These are phyloP conservation scores for Hydraecia micacea DNA, from an alignment of 2,888 invertebrate genomes.

Conservation along the genomic window DNA sequence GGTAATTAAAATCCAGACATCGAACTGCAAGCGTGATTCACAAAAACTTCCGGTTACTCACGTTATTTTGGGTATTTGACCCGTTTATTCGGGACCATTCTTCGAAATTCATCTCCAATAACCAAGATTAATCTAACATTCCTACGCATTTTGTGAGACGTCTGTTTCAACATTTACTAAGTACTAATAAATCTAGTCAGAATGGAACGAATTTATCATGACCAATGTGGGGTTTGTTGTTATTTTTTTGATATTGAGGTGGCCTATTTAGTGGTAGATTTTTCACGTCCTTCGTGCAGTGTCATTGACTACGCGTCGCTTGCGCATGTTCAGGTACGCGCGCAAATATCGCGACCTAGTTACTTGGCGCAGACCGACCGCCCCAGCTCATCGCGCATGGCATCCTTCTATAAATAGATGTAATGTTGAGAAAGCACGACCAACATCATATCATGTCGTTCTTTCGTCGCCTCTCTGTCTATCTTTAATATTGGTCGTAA, in stretches of 20 bases:
- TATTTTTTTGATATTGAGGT: constrained; percentile 65
- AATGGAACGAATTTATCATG: constrained; percentile 65
- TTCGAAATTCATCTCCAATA: constrained; percentile 72
- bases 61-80: constrained; percentile 80
- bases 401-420: constrained; percentile 83
- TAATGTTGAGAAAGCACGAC: constrained; percentile 82
- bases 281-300: constrained; percentile 72
- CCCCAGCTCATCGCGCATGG: constrained; percentile 77
- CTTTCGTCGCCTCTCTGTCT: constrained; percentile 52
- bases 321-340: constrained; percentile 74
- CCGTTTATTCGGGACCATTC: constrained; percentile 77
- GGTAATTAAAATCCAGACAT: constrained; percentile 68
- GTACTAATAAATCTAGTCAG: constrained; percentile 68
- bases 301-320: constrained; percentile 74
- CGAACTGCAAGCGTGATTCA: constrained; percentile 79
- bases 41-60: constrained; percentile 77
- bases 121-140: constrained; percentile 71
- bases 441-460: constrained; percentile 61
- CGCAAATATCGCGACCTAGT: constrained; percentile 86
- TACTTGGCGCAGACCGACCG: constrained; percentile 74
- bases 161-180: constrained; percentile 63
- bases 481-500: constrained; percentile 18
- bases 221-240: constrained; percentile 56
- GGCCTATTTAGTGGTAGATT: constrained; percentile 66
- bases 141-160: constrained; percentile 53